These are phyloP conservation scores for Lacerta agilis DNA, from an alignment of 2,797 vertebrate genomes.

Conservation along the genomic window DNA sequence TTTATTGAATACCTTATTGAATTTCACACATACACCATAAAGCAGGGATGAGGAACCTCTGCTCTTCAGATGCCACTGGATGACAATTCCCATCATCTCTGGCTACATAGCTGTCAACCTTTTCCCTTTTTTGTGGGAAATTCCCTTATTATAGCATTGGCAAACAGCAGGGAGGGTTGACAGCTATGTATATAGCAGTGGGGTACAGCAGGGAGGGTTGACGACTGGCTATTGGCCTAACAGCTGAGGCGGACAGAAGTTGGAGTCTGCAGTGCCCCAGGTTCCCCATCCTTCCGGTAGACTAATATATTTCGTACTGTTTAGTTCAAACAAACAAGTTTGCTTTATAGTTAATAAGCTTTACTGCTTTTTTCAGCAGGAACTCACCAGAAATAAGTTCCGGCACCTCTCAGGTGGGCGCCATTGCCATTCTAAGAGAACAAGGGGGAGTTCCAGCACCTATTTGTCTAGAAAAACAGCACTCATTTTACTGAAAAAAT, in stretches of 20 bases:
- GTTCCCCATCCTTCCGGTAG: not conserved
- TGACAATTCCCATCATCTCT: not conserved
- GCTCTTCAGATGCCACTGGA: not conserved
- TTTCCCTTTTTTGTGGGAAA: too few species aligned
- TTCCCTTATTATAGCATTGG: too few species aligned
- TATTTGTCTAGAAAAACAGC: too few species aligned
- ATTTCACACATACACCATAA: not conserved
- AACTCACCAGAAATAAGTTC: too few species aligned
- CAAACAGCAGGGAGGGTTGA: too few species aligned
- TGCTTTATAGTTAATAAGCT: not conserved
- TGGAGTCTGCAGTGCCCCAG: not conserved
- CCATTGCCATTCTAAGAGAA: too few species aligned
- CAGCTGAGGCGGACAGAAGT: not conserved
- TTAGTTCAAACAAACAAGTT: not conserved
- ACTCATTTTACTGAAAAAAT: too few species aligned
- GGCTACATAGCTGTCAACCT: too few species aligned
- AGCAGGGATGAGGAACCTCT: not conserved
- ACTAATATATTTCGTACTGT: not conserved
- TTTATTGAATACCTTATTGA: not conserved
- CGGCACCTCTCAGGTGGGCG: too few species aligned
- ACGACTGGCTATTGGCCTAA: not conserved
- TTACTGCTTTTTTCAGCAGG: not conserved
- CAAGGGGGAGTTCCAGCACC: too few species aligned
- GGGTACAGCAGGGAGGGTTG: too few species aligned
- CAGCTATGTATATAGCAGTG: too few species aligned